Percentiles rank a stretch among this genome's conserved stretches.
Conservation (phyloP, 2,888 invertebrate genomes). For the Nomada ruficornis region DNA sequence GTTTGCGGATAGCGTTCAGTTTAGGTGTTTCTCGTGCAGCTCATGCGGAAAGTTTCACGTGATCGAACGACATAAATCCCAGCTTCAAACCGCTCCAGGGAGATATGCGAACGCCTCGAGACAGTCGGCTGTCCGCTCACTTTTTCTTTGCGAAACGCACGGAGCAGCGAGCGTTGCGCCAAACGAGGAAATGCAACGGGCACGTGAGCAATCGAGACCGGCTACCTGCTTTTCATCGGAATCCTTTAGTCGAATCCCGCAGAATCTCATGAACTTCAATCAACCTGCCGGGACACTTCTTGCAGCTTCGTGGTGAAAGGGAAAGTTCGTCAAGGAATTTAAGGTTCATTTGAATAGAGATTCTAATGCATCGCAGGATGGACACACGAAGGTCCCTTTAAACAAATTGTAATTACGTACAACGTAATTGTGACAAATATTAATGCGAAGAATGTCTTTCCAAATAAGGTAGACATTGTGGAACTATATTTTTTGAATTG, state of each 20-base stretch:
- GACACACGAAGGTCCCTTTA: no score
- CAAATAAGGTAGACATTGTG: no score
- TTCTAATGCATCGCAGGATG: neutral
- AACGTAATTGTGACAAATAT: no score
- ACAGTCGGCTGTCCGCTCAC: conserved; percentile 53
- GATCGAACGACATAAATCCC: conserved; percentile 53
- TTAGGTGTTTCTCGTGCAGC: conserved; percentile 29
- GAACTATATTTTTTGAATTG: no score
- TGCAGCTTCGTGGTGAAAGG: conserved; percentile 9
- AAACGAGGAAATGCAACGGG: conserved; percentile 58
- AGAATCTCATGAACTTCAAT: conserved; percentile 28
- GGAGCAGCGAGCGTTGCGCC: conserved; percentile 35
- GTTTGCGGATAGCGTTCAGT: conserved; percentile 28
- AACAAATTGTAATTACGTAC: neutral
- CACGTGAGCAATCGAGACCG: conserved; percentile 33
- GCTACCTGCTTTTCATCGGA: conserved; percentile 15
- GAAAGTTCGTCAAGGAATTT: conserved; percentile 20
- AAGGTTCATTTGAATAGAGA: conserved; percentile 16
- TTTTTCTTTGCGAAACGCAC: conserved; percentile 57
- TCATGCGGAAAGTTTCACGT: conserved; percentile 57
- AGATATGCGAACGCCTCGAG: conserved; percentile 57
- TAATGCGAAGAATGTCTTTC: no score
- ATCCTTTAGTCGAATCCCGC: conserved; percentile 9
- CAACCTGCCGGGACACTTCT: conserved; percentile 3
- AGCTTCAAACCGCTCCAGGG: conserved; percentile 41